Evolutionary conservation across 2,888 invertebrate genomes (phyloP), one percentile per base, ranked within the genome.

Genomic region (Ectemnius cavifrons): DNA sequence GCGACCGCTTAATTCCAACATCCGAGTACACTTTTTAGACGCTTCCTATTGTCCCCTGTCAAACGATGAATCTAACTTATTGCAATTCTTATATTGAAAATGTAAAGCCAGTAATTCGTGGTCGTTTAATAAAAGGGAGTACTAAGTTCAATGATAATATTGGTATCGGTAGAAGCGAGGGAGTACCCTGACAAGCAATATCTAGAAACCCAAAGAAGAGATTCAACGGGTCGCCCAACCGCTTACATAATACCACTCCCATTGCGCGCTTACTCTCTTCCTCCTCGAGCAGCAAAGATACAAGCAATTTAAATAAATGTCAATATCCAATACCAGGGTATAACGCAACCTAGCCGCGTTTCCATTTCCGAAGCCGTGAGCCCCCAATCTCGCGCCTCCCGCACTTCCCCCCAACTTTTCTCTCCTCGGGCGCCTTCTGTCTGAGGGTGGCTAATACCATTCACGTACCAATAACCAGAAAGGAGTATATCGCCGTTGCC

Each of bases 261-360:
- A 52, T 16, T 16, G 14, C 65, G 71, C 70, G 71, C 80, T 72
- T 63, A 66, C 23, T 69, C 73, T 67, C 73, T 64, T 68, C 75
- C 75, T 28, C 65, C 49, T 45, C 28, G 67, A 69, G 62, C 63
- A 69, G 63, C 73, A 67, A 69, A 64, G 61, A 68, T 71, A 78
- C 70, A 63, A 59, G 69, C 68, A 67, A 67, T 68, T 69, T 68
- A 46, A 68, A 67, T 68, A 65, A 76, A 75, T 73, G 73, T 76
- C 75, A 76, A 81, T 81, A 81, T 73, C 73, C 73, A 68, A 78
- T 61, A 49, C 56, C 63, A 73, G 70, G 75, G 78, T 80, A 80
- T 79, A 80, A 76, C 80, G 79, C 81, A 80, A 71, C 71, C 77
- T 57, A 56, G n/a, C 71, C 70, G 68, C 67, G 62, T 67, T 70